A percentile compares a stretch with the other conserved stretches of the same genome.
Conservation (phyloP, 2,113 vertebrate genomes). For the Tonatia bakeri region DNA sequence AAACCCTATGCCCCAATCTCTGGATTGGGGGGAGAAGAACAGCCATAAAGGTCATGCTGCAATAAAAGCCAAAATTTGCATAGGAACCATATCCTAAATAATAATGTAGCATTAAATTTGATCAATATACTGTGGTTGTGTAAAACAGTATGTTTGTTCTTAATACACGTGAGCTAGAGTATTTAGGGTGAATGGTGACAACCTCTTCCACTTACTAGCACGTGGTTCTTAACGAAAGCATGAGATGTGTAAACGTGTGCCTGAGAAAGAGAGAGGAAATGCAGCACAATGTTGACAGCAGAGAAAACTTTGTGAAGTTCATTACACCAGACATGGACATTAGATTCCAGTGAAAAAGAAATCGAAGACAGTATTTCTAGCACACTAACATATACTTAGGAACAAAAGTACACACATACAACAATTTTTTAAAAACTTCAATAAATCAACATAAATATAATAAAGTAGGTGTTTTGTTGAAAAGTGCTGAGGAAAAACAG, state of each 20-base stretch:
- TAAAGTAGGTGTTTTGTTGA: neutral
- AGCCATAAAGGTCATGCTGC: neutral
- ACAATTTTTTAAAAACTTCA: neutral
- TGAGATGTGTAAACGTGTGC: neutral
- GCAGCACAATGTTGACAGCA: neutral
- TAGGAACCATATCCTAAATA: neutral
- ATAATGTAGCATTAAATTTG: neutral
- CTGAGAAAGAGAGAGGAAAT: neutral
- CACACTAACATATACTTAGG: neutral
- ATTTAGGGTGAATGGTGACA: neutral
- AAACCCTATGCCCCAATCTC: neutral
- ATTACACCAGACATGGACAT: neutral
- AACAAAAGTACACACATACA: conserved; percentile 1
- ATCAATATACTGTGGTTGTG: neutral
- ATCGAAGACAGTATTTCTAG: neutral
- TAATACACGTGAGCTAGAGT: neutral
- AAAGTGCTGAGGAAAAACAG: conserved; percentile 16
- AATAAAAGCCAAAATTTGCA: neutral
- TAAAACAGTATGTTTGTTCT: neutral
- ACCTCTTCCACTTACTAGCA: neutral
- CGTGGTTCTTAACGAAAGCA: neutral
- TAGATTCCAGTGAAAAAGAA: conserved; percentile 2
- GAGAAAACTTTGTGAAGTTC: neutral
- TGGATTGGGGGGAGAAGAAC: neutral
- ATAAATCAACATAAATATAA: conserved; percentile 45